Evolutionary conservation across 2,113 vertebrate genomes (phyloP), one percentile per base, ranked within the genome.

Genomic region (Cottus gobio): DNA sequence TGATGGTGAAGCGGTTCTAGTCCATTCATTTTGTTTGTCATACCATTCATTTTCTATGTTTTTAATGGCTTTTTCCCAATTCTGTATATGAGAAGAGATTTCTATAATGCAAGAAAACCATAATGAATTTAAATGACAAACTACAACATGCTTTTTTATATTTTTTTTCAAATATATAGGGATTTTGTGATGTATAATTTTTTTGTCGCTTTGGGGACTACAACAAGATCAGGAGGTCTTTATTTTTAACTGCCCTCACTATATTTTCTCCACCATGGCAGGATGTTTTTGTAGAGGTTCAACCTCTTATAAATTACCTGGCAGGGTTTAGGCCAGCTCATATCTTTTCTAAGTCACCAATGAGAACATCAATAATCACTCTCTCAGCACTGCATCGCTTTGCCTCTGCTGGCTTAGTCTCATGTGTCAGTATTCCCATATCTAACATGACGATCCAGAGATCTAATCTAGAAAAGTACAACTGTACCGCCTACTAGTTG

Each of bases 251-350:
- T 44, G 13, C 12, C 48, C 60, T 36, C 44, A 34, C 26, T 24
- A 22, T 28, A 39, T 77, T 77, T 36, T 70, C 36, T 39, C 30
- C 30, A 16, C 24, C 24, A 24, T 71, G 64, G 18, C 48, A 68
- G 30, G n/a, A 60, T 16, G 12, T 52, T 65, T 42, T 26, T 63
- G 28, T 26, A 83, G 63, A 62, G 44, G 16, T 3, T 10, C 39
- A 7, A 31, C n/a, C 57, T 60, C 16, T 79, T 34, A 39, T 30
- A 24, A 42, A 64, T 66, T 48, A 74, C 50, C 13, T 30, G 31
- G 24, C 50, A 61, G 44, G 46, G 11, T 73, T 83, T 44, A 36
- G n/a, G 79, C 71, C 79, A 74, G 36, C 22, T 71, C 3, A 18
- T 50, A 48, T 72, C 44, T 75, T 64, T 77, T 26, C 24, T 24